Percentiles rank a stretch among this genome's conserved stretches.
Conservation (phyloP, 2,113 vertebrate genomes). For the Misgurnus anguillicaudatus region DNA sequence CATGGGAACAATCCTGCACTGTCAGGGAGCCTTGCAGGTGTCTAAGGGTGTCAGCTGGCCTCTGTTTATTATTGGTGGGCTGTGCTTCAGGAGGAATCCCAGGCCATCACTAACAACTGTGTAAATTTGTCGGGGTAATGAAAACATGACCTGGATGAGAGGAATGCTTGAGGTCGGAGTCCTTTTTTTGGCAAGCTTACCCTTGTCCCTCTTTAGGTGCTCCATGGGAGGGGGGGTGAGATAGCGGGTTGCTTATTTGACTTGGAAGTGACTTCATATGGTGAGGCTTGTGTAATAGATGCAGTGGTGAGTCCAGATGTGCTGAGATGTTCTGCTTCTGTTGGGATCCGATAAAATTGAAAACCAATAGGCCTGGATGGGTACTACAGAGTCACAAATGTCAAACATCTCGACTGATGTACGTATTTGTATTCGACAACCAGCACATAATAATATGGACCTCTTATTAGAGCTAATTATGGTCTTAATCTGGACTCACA, state of each 20-base stretch:
- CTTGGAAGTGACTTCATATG: slow-evolving; percentile 79
- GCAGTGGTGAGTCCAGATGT: slow-evolving; percentile 66
- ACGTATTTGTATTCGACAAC: too few relatives aligned
- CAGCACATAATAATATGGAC: too few relatives aligned
- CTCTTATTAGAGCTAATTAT: too few relatives aligned
- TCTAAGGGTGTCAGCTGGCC: slow-evolving; percentile 76
- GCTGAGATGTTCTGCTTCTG: slow-evolving; percentile 68
- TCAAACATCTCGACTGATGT: slow-evolving; percentile 3
- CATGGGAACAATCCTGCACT: slow-evolving; percentile 78
- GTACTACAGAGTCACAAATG: not conserved
- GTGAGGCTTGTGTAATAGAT: slow-evolving; percentile 63
- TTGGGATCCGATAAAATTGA: slow-evolving; percentile 48
- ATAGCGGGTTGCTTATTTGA: slow-evolving; percentile 76
- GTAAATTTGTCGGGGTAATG: slow-evolving; percentile 83
- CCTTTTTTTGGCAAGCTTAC: slow-evolving; percentile 69
- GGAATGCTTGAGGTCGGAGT: slow-evolving; percentile 72
- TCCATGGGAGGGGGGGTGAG: slow-evolving; percentile 52
- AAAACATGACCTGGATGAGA: slow-evolving; percentile 78
- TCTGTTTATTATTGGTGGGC: slow-evolving; percentile 83
- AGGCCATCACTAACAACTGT: slow-evolving; percentile 80
- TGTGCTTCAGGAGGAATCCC: slow-evolving; percentile 75
- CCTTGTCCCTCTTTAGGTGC: slow-evolving; percentile 71
- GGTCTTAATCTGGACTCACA: too few relatives aligned
- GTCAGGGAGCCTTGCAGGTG: slow-evolving; percentile 81
- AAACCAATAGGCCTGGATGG: slow-evolving; percentile 23